These are phyloP conservation scores for Triplophysa siluroides DNA, from an alignment of 2,113 vertebrate species.

Conservation along the genomic window DNA sequence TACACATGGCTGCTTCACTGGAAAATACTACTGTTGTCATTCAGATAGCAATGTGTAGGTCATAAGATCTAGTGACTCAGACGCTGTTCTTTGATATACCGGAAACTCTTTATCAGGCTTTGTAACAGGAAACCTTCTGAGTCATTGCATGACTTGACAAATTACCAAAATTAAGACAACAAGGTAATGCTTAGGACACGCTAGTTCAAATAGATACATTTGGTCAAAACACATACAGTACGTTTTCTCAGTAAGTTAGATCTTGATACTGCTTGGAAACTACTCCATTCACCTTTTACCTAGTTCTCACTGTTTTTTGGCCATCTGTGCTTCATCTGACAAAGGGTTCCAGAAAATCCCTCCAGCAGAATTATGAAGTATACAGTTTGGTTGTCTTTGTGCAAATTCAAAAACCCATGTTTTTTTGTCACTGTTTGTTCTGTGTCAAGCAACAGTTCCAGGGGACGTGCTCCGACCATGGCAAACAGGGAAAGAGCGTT, in stretches of 20 bases:
- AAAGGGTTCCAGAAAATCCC: slow-evolving; percentile 33
- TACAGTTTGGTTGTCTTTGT: slow-evolving; percentile 25
- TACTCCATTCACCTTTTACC: slow-evolving; percentile 50
- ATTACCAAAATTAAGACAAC: not conserved
- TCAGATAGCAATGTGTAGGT: slow-evolving; percentile 36
- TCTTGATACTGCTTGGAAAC: not conserved
- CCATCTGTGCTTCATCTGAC: slow-evolving; percentile 58
- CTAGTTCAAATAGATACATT: not conserved
- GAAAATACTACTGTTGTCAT: slow-evolving; percentile 37
- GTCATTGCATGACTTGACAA: not conserved
- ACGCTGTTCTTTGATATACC: not conserved
- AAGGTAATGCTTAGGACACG: not conserved
- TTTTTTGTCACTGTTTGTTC: slow-evolving; percentile 40
- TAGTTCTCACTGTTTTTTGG: slow-evolving; percentile 50
- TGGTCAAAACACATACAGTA: not conserved
- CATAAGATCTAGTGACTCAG: not conserved
- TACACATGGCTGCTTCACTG: slow-evolving; percentile 28
- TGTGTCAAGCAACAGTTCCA: slow-evolving; percentile 33
- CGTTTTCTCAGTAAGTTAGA: not conserved
- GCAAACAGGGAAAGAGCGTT: not conserved
- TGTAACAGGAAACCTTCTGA: not conserved
- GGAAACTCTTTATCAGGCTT: not conserved
- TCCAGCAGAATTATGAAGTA: slow-evolving; percentile 26
- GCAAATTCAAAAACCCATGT: slow-evolving; percentile 18
- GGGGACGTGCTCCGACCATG: slow-evolving; percentile 32